These are phyloP conservation scores for Agriopis leucophaearia DNA, from an alignment of 2,888 invertebrate species.

Conservation along the genomic window DNA sequence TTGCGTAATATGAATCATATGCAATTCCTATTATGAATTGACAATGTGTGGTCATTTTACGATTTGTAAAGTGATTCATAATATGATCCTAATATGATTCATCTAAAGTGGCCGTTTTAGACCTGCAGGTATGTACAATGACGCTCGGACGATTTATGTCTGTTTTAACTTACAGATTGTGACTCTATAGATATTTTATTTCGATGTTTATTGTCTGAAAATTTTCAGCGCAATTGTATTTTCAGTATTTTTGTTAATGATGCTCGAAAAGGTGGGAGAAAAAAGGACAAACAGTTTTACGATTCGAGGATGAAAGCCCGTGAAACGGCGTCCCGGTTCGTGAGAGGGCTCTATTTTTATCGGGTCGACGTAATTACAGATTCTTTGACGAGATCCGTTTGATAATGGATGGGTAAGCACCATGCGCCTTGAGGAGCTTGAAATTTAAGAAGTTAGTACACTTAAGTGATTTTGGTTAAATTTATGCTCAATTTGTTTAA, in stretches of 20 bases:
- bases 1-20: too few species aligned
- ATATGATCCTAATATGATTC: too few species aligned
- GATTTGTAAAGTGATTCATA: too few species aligned
- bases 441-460: neutral
- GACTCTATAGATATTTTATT: too few species aligned
- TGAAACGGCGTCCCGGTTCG: neutral
- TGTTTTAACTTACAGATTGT: too few species aligned
- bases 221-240: constrained; percentile 10
- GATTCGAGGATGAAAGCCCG: constrained; percentile 6
- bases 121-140: too few species aligned
- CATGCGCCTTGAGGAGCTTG: neutral
- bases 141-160: too few species aligned
- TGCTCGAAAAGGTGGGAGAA: neutral
- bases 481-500: neutral
- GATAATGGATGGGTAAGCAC: constrained; percentile 15
- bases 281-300: constrained; percentile 5
- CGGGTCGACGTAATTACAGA: constrained; percentile 5
- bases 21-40: too few species aligned
- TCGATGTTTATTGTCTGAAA: constrained; percentile 3
- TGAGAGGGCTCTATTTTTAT: constrained; percentile 20
- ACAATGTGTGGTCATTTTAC: too few species aligned
- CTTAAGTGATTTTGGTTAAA: neutral
- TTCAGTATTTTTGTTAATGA: constrained; percentile 18
- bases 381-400: constrained; percentile 19
- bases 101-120: too few species aligned